Evolutionary conservation across 2,113 vertebrate genomes (phyloP).

Genomic region (Sceloporus tristichus): DNA sequence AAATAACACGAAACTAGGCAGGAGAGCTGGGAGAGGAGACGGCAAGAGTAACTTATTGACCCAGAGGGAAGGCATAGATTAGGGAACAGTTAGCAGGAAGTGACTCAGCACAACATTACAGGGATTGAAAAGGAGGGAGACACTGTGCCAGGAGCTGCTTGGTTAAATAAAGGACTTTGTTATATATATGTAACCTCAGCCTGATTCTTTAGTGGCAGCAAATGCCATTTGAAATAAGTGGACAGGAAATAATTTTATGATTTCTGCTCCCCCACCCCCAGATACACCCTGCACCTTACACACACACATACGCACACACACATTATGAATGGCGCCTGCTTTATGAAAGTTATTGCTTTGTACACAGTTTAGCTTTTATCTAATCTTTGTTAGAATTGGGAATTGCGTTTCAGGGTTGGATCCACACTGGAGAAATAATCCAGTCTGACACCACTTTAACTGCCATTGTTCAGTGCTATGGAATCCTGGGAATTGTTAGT

Average conservation of each 20-base stretch:
- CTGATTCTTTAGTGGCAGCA: not conserved
- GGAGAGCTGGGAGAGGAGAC: not conserved
- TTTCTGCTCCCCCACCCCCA: not conserved
- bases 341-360: not conserved
- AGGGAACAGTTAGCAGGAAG: not conserved
- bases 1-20: not conserved
- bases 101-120: not conserved
- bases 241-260: not conserved
- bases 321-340: not conserved
- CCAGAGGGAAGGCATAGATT: not conserved
- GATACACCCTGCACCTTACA: not conserved
- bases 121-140: not conserved
- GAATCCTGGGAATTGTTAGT: too few species aligned
- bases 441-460: too few species aligned
- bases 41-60: not conserved
- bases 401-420: not conserved
- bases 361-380: not conserved
- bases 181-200: not conserved
- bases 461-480: too few species aligned
- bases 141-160: not conserved
- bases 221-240: not conserved
- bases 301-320: not conserved
- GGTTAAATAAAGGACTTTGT: not conserved
- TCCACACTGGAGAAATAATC: too few species aligned
- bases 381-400: not conserved